phyloP scores from a whole-genome alignment of 2,113 vertebrate genomes.

The Pogona vitticeps region DNA sequence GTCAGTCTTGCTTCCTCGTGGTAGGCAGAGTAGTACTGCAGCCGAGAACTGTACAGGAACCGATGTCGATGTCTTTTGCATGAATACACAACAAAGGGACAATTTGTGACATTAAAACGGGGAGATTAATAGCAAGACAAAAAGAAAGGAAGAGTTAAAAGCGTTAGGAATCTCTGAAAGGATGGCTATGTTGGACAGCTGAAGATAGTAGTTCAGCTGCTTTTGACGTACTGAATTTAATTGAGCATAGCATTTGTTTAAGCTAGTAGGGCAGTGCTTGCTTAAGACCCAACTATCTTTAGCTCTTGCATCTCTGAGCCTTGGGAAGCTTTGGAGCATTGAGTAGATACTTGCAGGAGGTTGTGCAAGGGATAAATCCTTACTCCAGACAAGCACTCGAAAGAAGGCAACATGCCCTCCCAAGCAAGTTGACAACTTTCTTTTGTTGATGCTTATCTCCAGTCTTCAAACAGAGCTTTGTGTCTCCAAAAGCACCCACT shows the following conservation, averaged over 20 bases:
- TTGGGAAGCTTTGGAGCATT: constrained; percentile 8
- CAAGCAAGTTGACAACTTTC: neutral
- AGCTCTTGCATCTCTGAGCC: constrained; percentile 15
- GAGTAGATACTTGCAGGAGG: neutral
- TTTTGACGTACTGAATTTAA: constrained; percentile 18
- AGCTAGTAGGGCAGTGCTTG: neutral
- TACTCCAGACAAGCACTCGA: neutral
- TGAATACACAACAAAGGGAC: neutral
- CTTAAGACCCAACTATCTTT: constrained; percentile 21
- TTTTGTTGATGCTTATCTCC: neutral
- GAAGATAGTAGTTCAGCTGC: neutral
- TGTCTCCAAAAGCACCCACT: neutral
- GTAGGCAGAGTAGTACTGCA: neutral
- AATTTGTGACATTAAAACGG: neutral
- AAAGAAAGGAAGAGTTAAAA: too few relatives aligned
- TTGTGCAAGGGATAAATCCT: neutral
- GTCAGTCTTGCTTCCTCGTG: neutral
- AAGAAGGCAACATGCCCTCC: neutral
- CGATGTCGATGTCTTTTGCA: neutral
- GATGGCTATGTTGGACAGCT: constrained; percentile 2
- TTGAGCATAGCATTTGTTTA: neutral
- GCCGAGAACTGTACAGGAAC: neutral
- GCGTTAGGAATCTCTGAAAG: neutral
- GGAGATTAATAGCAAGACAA: neutral
- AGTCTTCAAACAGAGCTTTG: neutral